phyloP scores from a whole-genome alignment of 1,140 invertebrate species.

The Lepidurus apus region DNA sequence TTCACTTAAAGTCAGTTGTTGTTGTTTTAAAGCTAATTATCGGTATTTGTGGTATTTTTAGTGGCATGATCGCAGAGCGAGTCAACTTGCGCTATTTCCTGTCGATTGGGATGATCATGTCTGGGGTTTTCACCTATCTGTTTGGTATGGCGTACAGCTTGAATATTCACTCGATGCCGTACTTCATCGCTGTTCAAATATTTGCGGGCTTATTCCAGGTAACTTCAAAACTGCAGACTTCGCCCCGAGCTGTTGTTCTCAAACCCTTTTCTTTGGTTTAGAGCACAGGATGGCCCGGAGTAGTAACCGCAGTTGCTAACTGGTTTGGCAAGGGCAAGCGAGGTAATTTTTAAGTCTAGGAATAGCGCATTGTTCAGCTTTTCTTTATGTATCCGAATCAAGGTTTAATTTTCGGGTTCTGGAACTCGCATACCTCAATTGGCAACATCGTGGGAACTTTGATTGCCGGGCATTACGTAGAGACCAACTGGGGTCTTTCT shows the following conservation, averaged over 20 bases:
- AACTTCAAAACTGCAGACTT: neutral
- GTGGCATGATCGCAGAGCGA: conserved; percentile 85
- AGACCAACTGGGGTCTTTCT: conserved; percentile 80
- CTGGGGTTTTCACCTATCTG: conserved; percentile 77
- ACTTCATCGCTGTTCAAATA: conserved; percentile 83
- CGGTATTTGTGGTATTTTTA: conserved; percentile 41
- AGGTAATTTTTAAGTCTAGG: conserved; percentile 46
- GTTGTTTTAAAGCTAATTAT: neutral
- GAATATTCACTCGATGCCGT: conserved; percentile 75
- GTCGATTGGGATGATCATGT: conserved; percentile 80
- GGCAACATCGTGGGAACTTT: conserved; percentile 89
- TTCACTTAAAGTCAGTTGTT: neutral
- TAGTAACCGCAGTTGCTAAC: conserved; percentile 86
- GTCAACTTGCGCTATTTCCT: conserved; percentile 87
- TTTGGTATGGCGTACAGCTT: conserved; percentile 82
- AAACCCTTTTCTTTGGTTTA: conserved; percentile 77
- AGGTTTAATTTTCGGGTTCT: conserved; percentile 91
- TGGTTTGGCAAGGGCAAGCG: conserved; percentile 91
- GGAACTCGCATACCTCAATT: conserved; percentile 91
- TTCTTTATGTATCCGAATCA: conserved; percentile 35
- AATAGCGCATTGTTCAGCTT: conserved; percentile 28
- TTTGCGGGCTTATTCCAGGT: conserved; percentile 35
- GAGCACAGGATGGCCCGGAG: conserved; percentile 88
- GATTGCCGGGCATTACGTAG: conserved; percentile 78
- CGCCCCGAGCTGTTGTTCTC: conserved; percentile 42